Base-by-base conservation (phyloP, 2,113 vertebrate genomes). In the Equus przewalskii region DNA sequence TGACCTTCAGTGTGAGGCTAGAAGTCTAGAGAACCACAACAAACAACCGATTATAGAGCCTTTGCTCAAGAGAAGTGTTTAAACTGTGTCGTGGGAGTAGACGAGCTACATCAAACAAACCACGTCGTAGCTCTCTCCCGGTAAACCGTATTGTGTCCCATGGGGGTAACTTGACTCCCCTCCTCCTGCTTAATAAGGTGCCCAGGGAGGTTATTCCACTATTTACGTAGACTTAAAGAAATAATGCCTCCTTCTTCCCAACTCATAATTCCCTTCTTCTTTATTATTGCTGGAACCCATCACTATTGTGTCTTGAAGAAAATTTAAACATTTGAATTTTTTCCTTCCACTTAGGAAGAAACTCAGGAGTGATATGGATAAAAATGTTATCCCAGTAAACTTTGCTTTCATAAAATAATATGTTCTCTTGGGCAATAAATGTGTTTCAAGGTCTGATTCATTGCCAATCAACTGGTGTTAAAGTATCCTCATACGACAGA, bases 171-270 rank as follows among this genome's bases (percentile, higher is more conserved):
- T 91, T 28, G 81, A 92, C 33, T 96, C 36, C 95, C 97, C 51
- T 67, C 60, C 13, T 88, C 24, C 75, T 95, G 69, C 49, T 87
- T 96, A 49, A 70, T 76, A 54, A 92, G 94, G 95, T 92, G 60
- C 89, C 86, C 97, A 83, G 78, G 2, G 0, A 93, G 36, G 72
- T 81, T 97, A 79, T 67, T 92, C 44, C 0, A 11, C 62, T n/a
- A 79, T 93, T 56, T 97, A 98, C 80, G 95, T 92, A 67, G 30
- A 44, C 73, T 97, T 92, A 98, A 97, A 98, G 78, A 97, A 98
- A 98, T 89, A 97, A 97, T 94, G 73, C 73, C 94, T 65, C 51
- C 7, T 87, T 41, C 21, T 91, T 64, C 21, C 67, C 30, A 79
- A 41, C 41, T 81, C 28, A 26, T 46, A 9, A 54, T 69, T 24